Base-by-base conservation (phyloP, 2,113 vertebrate species). In the Sclerurus mexicanus region DNA sequence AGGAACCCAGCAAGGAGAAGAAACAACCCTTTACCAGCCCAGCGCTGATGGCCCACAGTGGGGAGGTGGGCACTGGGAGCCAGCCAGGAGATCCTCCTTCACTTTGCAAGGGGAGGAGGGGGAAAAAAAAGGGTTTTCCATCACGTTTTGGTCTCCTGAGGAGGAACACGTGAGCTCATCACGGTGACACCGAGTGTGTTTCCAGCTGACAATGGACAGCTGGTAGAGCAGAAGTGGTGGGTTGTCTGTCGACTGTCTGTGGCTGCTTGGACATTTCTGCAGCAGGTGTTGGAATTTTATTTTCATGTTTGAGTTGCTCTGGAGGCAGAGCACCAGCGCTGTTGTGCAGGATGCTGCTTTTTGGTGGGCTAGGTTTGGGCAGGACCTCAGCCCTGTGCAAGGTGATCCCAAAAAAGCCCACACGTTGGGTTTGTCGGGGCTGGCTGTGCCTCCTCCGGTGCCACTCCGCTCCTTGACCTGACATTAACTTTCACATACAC, bases 61-160 rank as follows among this genome's bases (percentile, higher is more conserved):
- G 0, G 1, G 39, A 53, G 6, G 14, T 30, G 12, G 9, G 37
- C 8, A 47, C 19, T 0, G 0, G n/a, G 14, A 49, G n/a, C 27
- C 4, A 1, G 14, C 44, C 49, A 35, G 55, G 55, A 84, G 60
- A 31, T 19, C 28, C 11, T 74, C n/a, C 46, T 19, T n/a, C 16
- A n/a, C 0, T 0, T 33, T 63, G 28, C 30, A 75, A 79, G 31
- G 31, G n/a, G n/a, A 53, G 49, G 25, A 52, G 58, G 47, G 30
- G 69, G 19, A 62, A 52, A 52, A 27, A 52, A 76, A 28, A 80
- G 52, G 18, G 11, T 63, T 85, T 59, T 44, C 10, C 25, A 37
- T 46, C 37, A 31, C 44, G 0, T 77, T 76, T 77, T 44, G 42
- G 33, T 63, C 23, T 59, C 71, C 52, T 66, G 35, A 25, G 46